These are phyloP conservation scores for Rallus limicola DNA, from an alignment of 2,113 vertebrate species.

Conservation along the genomic window DNA sequence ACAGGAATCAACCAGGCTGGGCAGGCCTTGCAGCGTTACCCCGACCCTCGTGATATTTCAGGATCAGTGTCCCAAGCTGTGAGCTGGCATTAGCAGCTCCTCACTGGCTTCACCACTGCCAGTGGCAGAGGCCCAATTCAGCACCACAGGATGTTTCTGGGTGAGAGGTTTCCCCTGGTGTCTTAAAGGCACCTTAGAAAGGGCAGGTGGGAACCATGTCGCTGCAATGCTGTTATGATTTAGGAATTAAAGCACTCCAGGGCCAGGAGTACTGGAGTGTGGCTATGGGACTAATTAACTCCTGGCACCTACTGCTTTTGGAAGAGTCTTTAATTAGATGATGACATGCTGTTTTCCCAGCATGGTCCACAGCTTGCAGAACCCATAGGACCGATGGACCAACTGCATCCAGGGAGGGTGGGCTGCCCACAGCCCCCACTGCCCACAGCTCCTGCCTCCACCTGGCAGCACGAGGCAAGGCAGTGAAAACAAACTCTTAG, in stretches of 20 bases:
- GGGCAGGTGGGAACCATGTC: rapidly evolving
- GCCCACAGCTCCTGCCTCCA: background rate
- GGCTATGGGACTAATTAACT: background rate
- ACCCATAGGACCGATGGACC: rapidly evolving
- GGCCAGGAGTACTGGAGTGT: background rate
- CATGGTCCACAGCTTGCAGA: background rate
- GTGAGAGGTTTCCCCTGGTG: background rate
- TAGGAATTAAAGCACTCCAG: background rate
- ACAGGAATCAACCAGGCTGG: background rate
- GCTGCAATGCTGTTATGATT: rapidly evolving
- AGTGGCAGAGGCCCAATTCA: background rate
- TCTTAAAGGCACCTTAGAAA: background rate
- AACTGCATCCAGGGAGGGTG: rapidly evolving
- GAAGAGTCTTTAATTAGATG: background rate
- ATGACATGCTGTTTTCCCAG: background rate
- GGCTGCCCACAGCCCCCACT: background rate
- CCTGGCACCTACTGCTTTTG: background rate
- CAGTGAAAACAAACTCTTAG: background rate
- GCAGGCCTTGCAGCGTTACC: background rate
- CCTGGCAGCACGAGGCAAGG: background rate
- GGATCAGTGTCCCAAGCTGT: background rate
- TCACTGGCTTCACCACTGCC: background rate
- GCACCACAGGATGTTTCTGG: rapidly evolving
- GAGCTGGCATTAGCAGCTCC: background rate
- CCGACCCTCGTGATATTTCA: background rate